phyloP scores from a whole-genome alignment of 2,113 vertebrate genomes.

The Bambusicola thoracicus region DNA sequence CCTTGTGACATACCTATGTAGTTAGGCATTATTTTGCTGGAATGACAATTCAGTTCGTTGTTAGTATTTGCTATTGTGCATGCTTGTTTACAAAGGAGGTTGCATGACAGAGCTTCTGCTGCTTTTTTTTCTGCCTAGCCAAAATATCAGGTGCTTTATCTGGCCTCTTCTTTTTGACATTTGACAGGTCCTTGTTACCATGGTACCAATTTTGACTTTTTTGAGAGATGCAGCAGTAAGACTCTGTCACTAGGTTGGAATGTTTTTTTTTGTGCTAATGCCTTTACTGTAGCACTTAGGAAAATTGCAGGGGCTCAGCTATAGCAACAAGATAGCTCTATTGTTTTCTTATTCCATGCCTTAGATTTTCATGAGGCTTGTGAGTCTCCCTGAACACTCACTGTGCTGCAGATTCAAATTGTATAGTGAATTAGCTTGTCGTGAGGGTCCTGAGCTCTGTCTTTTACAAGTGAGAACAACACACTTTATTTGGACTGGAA shows the following conservation, averaged over 20 bases:
- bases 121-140: background rate
- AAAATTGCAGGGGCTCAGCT: background rate
- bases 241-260: background rate
- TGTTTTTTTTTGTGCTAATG: background rate
- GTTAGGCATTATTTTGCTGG: background rate
- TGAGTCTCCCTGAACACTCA: background rate
- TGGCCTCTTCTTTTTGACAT: background rate
- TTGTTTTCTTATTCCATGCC: background rate
- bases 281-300: background rate
- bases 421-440: background rate
- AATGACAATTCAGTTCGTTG: background rate
- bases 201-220: constrained; percentile 2
- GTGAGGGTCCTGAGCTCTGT: background rate
- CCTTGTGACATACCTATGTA: background rate
- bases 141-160: background rate
- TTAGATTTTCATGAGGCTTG: background rate
- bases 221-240: background rate
- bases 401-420: background rate
- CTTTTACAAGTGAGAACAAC: background rate
- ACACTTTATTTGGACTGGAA: background rate
- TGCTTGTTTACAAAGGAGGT: background rate
- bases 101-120: background rate
- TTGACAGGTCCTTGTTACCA: constrained; percentile 34
- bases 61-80: background rate
- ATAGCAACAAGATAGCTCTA: background rate